phyloP scores from a whole-genome alignment of 53 echinoderm and acorn worm genomes.

The Echinometra lucunter region DNA sequence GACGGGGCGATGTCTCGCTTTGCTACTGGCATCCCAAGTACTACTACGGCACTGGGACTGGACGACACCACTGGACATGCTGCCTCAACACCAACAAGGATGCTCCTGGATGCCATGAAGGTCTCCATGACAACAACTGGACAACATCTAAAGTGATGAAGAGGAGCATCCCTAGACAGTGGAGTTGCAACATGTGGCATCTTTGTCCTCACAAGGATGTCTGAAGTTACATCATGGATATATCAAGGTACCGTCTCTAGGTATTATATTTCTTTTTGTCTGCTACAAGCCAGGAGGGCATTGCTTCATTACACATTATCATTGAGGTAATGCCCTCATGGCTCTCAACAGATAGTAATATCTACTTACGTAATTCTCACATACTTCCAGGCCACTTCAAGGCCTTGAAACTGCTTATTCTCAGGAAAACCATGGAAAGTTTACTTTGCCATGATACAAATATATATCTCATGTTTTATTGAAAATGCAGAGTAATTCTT shows the following conservation, averaged over 20 bases:
- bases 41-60: conserved; percentile 90
- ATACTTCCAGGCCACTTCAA: conserved; percentile 10
- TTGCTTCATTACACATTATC: background rate
- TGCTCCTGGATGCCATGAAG: conserved; percentile 80
- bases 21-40: conserved; percentile 96
- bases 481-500: background rate
- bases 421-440: conserved; percentile 21
- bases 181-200: conserved; percentile 68
- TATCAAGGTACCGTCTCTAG: background rate
- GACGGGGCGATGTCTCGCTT: conserved; percentile 92
- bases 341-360: background rate
- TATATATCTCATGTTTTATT: background rate
- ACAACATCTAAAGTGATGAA: conserved; percentile 73
- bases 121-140: conserved; percentile 98
- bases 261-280: background rate
- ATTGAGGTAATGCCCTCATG: background rate
- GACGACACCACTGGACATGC: conserved; percentile 92
- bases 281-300: background rate
- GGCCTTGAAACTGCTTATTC: background rate
- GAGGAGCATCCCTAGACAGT: conserved; percentile 69
- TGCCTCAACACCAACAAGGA: conserved; percentile 80
- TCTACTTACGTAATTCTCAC: conserved; percentile 39
- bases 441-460: background rate
- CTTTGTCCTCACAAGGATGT: conserved; percentile 51
- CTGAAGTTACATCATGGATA: background rate